A percentile compares a stretch with the other conserved stretches of the same genome.
phyloP scores from a whole-genome alignment of 1,140 invertebrate species.

The Grapholita molesta region DNA sequence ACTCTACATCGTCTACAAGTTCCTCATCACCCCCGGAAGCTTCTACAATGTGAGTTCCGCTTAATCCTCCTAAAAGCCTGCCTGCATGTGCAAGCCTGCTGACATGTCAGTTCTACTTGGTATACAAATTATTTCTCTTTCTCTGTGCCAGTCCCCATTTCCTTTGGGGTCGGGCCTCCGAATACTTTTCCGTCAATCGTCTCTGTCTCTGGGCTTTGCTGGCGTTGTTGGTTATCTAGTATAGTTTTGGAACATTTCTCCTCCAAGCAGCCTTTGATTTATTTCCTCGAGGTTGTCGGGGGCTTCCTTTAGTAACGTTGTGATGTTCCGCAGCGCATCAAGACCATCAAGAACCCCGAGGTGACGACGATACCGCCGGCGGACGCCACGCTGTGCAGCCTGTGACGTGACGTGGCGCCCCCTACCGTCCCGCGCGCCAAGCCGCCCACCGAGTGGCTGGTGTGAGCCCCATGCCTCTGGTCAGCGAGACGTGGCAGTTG shows the following conservation, averaged over 20 bases:
- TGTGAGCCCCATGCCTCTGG: conserved; percentile 34
- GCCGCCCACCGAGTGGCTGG: conserved; percentile 66
- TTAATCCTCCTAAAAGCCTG: background rate
- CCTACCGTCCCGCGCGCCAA: conserved; percentile 16
- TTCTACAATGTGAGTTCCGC: conserved; percentile 80
- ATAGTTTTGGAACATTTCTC: too few relatives aligned
- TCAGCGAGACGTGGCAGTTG: background rate
- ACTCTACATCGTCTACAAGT: conserved; percentile 90
- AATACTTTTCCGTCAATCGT: too few relatives aligned
- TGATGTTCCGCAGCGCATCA: conserved; percentile 51
- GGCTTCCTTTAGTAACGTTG: background rate
- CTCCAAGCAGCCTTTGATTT: too few relatives aligned
- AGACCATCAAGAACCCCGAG: conserved; percentile 60
- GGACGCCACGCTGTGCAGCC: conserved; percentile 53
- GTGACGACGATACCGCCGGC: conserved; percentile 57
- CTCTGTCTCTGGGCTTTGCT: too few relatives aligned
- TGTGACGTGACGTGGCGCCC: conserved; percentile 50
- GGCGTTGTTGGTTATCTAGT: too few relatives aligned
- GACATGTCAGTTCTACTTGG: too few relatives aligned
- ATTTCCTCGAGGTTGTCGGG: too few relatives aligned
- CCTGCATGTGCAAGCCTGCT: too few relatives aligned
- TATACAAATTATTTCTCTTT: too few relatives aligned
- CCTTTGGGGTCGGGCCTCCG: too few relatives aligned
- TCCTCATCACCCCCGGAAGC: conserved; percentile 86
- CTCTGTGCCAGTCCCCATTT: too few relatives aligned